Conservation (phyloP, 2,888 invertebrate species). For the Dryococelus australis region DNA sequence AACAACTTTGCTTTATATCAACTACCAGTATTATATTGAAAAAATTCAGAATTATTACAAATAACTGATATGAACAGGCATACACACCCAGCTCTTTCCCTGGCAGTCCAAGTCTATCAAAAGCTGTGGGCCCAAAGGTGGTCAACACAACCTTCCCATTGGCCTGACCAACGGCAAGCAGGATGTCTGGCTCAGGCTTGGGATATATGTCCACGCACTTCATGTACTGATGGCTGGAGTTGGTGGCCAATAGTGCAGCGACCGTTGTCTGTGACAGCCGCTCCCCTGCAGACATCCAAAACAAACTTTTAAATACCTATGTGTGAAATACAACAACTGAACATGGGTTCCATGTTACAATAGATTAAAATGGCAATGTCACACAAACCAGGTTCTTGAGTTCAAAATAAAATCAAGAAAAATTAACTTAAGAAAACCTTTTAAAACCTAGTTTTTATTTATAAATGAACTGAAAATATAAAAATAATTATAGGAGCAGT, state of each 20-base stretch:
- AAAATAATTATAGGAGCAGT: too few species aligned
- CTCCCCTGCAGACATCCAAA: constrained; percentile 54
- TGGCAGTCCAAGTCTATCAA: constrained; percentile 71
- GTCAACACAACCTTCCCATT: constrained; percentile 88
- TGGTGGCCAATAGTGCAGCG: constrained; percentile 75
- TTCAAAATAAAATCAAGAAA: too few species aligned
- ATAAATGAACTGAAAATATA: too few species aligned
- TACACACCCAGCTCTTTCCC: constrained; percentile 79
- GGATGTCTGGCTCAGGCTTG: constrained; percentile 74
- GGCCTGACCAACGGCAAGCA: constrained; percentile 86
- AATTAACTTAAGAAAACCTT: too few species aligned
- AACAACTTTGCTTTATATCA: too few species aligned
- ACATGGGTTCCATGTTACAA: too few species aligned
- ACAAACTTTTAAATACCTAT: background rate
- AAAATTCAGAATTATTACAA: too few species aligned
- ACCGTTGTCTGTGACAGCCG: constrained; percentile 73
- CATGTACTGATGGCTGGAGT: constrained; percentile 78
- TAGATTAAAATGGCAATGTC: too few species aligned
- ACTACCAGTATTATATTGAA: too few species aligned
- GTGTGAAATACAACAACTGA: background rate
- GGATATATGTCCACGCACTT: constrained; percentile 90
- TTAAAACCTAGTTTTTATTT: too few species aligned
- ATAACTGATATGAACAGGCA: constrained; percentile 31
- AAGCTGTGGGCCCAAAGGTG: constrained; percentile 74
- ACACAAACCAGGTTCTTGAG: too few species aligned